Percentiles rank a stretch among this genome's conserved stretches.
phyloP scores from a whole-genome alignment of 2,797 vertebrate species.

The Paedocypris micromegethes region DNA sequence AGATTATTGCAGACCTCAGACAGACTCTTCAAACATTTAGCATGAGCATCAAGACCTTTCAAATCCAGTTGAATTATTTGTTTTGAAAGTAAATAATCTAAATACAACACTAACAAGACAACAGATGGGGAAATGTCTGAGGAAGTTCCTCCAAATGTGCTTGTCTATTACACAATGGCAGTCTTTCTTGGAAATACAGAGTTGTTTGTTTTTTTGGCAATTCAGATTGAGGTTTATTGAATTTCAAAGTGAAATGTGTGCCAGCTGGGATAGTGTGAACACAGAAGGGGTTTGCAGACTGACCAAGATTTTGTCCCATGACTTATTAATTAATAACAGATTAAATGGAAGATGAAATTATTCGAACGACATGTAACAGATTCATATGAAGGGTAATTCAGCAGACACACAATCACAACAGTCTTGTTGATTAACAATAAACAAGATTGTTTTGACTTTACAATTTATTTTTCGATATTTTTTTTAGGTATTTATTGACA shows the following conservation, averaged over 20 bases:
- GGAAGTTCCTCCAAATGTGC: constrained; percentile 12
- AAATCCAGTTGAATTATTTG: constrained; percentile 1
- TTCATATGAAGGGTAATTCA: constrained; percentile 9
- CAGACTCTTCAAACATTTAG: constrained; percentile 2
- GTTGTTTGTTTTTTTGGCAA: constrained; percentile 20
- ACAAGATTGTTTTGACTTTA: too few species aligned
- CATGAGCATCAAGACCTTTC: constrained; percentile 6
- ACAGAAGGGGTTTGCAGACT: constrained; percentile 10
- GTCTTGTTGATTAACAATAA: too few species aligned
- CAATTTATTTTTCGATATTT: too few species aligned
- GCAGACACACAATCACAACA: neutral
- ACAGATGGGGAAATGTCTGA: neutral
- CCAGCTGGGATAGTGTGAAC: constrained; percentile 15
- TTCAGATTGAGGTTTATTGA: constrained; percentile 8
- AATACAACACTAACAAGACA: too few species aligned
- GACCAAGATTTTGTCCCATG: constrained; percentile 8
- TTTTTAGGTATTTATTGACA: too few species aligned
- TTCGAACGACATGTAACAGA: constrained; percentile 19
- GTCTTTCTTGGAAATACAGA: constrained; percentile 3
- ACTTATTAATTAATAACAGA: constrained; percentile 6
- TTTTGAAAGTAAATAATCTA: too few species aligned
- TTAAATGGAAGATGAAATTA: constrained; percentile 2
- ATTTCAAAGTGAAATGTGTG: constrained; percentile 1
- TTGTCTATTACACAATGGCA: neutral
- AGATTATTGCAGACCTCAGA: constrained; percentile 5